These are phyloP conservation scores for Choristoneura fumiferana DNA, from an alignment of 1,140 invertebrate genomes.

Conservation along the genomic window DNA sequence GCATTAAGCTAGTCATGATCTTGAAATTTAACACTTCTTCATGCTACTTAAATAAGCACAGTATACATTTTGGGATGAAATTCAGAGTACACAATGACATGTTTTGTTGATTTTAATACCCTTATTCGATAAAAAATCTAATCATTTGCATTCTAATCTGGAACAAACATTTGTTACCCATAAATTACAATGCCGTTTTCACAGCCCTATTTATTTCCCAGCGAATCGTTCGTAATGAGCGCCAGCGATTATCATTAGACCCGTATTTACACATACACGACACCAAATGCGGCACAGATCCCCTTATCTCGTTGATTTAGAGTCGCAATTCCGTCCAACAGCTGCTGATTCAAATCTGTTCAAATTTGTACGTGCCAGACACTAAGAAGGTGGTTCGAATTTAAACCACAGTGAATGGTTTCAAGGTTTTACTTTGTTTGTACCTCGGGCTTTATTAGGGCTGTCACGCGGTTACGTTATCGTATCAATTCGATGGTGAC, in stretches of 20 bases:
- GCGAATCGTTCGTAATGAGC: not conserved
- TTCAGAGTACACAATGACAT: too few species aligned
- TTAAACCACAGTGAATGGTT: not conserved
- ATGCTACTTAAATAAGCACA: too few species aligned
- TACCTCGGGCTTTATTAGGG: not conserved
- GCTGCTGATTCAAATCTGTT: not conserved
- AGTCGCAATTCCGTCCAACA: not conserved
- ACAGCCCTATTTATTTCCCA: slow-evolving; percentile 3
- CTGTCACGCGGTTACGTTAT: not conserved
- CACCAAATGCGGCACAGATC: not conserved
- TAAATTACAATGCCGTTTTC: too few species aligned
- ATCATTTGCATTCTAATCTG: too few species aligned
- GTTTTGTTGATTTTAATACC: too few species aligned
- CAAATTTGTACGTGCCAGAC: slow-evolving; percentile 11
- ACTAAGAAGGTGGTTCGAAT: not conserved
- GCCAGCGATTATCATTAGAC: slow-evolving; percentile 8
- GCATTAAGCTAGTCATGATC: too few species aligned
- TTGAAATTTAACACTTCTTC: too few species aligned
- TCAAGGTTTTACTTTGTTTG: not conserved
- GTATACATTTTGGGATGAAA: too few species aligned
- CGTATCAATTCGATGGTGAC: not conserved
- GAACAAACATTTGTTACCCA: too few species aligned
- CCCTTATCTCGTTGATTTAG: slow-evolving; percentile 1
- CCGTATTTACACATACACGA: slow-evolving; percentile 5
- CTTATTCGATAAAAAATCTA: too few species aligned